Evolutionary conservation across 2,797 vertebrate species (phyloP).

Genomic region (Ceryle rudis): DNA sequence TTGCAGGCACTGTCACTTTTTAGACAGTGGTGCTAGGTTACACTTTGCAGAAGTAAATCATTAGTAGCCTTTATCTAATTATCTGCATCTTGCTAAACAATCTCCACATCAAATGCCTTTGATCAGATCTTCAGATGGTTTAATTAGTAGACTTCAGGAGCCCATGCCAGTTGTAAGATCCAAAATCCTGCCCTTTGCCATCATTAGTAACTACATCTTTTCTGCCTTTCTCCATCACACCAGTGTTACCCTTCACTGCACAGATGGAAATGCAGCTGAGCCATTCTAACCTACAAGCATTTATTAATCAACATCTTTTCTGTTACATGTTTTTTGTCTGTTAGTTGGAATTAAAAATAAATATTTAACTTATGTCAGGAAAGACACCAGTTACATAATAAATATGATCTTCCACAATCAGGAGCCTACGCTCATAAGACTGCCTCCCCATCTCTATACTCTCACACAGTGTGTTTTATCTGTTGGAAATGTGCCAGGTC

Average conservation of each 20-base stretch:
- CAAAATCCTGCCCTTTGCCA: slow-evolving; percentile 32
- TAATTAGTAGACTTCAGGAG: slow-evolving; percentile 49
- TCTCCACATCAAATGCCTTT: slow-evolving; percentile 29
- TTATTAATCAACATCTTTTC: not conserved
- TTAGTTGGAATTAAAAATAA: not conserved
- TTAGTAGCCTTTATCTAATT: slow-evolving; percentile 55
- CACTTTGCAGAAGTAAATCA: slow-evolving; percentile 15
- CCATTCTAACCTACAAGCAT: not conserved
- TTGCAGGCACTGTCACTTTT: not conserved
- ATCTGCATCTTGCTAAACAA: slow-evolving; percentile 33
- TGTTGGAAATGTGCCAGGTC: not conserved
- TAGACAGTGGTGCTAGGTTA: not conserved
- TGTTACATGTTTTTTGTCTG: not conserved
- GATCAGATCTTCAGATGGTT: slow-evolving; percentile 22
- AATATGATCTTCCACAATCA: not conserved
- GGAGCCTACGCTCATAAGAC: not conserved
- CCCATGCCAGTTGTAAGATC: not conserved
- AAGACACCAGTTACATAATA: not conserved
- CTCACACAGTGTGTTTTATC: not conserved
- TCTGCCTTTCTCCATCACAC: not conserved
- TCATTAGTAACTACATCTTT: not conserved
- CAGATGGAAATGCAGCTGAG: not conserved
- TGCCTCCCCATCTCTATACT: not conserved
- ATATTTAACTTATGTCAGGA: not conserved
- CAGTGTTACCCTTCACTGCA: not conserved